Base-by-base conservation (phyloP, 2,888 invertebrate species). In the Acronicta leporina region DNA sequence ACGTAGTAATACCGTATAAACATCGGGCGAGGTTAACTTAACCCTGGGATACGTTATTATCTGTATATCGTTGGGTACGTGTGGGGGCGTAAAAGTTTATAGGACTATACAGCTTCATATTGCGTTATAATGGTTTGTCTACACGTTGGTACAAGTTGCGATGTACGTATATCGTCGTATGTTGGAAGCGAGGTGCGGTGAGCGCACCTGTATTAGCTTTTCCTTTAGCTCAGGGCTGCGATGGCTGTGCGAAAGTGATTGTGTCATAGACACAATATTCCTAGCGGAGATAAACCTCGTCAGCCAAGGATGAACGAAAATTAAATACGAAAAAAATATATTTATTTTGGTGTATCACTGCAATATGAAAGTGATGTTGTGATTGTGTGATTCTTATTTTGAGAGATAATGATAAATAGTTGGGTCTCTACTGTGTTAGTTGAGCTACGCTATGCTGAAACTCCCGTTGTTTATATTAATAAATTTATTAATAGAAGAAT, bases 21-120 rank as follows among this genome's bases (percentile, higher is more conserved):
- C 61, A 70, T 58, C 42, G 63, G 47, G 54, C 57, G 60, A 63
- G 67, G 61, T 73, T 75, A 61, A 57, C 60, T 71, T 70, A 75
- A 75, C 76, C 69, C 51, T 64, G 61, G 63, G 58, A 58, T 66
- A 65, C 63, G 68, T 55, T 71, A 71, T 72, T 69, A 66, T 65
- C 63, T 63, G 63, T 40, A 52, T 60, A 57, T 63, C 52, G 52
- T 40, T 68, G 63, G 66, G 49, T 70, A 68, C 63, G 65, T 75
- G 73, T 43, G 47, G 53, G 46, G 46, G 60, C 65, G 65, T 75
- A 72, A 73, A 70, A 73, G 63, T 75, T 73, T 68, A 66, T 65
- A 56, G 62, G 51, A 54, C 45, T 63, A 51, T 55, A 55, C 65
- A 61, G 61, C 30, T 63, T 61, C 51, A 73, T 71, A 68, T 68